Evolutionary conservation across 2,797 vertebrate species (phyloP), one percentile per base, ranked within the genome.

Genomic region (Ibycter americanus): DNA sequence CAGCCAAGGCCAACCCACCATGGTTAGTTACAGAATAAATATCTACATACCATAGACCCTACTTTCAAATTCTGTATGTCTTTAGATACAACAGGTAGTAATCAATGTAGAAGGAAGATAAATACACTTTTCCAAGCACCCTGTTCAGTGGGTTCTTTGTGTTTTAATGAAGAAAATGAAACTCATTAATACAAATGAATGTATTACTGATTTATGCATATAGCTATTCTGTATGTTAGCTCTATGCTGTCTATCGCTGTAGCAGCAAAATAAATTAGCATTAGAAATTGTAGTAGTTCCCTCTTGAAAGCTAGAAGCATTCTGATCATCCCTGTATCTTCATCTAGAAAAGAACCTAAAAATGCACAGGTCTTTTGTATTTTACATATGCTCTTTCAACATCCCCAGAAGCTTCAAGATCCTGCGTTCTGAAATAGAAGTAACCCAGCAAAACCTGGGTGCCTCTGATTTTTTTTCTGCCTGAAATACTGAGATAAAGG

Each of bases 171-270:
- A 90, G 65, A 94, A 96, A 91, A 77, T 38, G 36, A 82, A 97
- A 84, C 55, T 96, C 77, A 90, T 89, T 94, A 88, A 89, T 66
- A 73, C 25, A 70, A 59, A 42, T 90, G 52, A 73, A 92, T 51
- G 21, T 51, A 89, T 77, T 94, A 96, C 90, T 89, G 87, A 96
- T 96, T 97, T 92, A 95, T 87, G 65, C 51, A 72, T 61, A 63
- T 59, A 20, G 73, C 32, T 71, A 23, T 95, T 82, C 66, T 66
- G 70, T 85, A 62, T 42, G 72, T 87, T 97, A 92, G 82, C 68
- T 70, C 25, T 61, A 63, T 77, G 96, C 74, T 59, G 90, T 92
- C 79, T 86, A 29, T 70, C n/a, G 36, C 31, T 95, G 82, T 91
- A 96, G 84, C 70, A 96, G 77, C 93, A 97, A 91, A 79, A 71